Conservation (phyloP, 2,113 vertebrate species). For the Illadopsis cleaveri region DNA sequence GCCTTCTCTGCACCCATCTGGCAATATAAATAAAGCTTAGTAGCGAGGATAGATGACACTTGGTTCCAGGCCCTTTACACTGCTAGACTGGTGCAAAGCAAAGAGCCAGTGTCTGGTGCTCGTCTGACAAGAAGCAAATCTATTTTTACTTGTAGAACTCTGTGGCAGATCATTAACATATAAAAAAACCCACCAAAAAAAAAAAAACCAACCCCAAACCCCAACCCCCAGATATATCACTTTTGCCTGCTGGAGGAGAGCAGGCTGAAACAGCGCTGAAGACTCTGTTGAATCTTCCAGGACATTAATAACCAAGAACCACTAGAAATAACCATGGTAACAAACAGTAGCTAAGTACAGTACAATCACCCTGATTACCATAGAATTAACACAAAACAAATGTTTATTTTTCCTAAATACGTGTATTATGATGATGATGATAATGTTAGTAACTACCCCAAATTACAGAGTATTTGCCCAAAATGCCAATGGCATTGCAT, state of each 20-base stretch:
- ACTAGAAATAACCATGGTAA: slow-evolving; percentile 81
- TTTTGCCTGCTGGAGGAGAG: slow-evolving; percentile 32
- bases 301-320: slow-evolving; percentile 74
- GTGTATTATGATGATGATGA: slow-evolving; percentile 67
- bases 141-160: slow-evolving; percentile 29
- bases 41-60: not conserved
- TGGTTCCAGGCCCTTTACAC: slow-evolving; percentile 14
- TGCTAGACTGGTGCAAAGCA: slow-evolving; percentile 21
- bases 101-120: not conserved
- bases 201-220: not conserved
- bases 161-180: slow-evolving; percentile 17
- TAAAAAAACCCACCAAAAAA: not conserved
- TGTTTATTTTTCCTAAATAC: slow-evolving; percentile 79
- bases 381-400: slow-evolving; percentile 81
- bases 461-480: slow-evolving; percentile 62
- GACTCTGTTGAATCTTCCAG: slow-evolving; percentile 62
- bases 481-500: slow-evolving; percentile 29
- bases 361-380: slow-evolving; percentile 80
- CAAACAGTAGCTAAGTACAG: slow-evolving; percentile 72
- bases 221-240: not conserved
- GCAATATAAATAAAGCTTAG: slow-evolving; percentile 46
- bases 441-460: slow-evolving; percentile 63
- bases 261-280: slow-evolving; percentile 42
- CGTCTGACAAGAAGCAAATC: slow-evolving; percentile 2
- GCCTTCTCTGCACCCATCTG: slow-evolving; percentile 38